Percentiles rank a stretch among this genome's conserved stretches.
phyloP scores from a whole-genome alignment of 2,888 invertebrate genomes.

The Ophion ventricosus region DNA sequence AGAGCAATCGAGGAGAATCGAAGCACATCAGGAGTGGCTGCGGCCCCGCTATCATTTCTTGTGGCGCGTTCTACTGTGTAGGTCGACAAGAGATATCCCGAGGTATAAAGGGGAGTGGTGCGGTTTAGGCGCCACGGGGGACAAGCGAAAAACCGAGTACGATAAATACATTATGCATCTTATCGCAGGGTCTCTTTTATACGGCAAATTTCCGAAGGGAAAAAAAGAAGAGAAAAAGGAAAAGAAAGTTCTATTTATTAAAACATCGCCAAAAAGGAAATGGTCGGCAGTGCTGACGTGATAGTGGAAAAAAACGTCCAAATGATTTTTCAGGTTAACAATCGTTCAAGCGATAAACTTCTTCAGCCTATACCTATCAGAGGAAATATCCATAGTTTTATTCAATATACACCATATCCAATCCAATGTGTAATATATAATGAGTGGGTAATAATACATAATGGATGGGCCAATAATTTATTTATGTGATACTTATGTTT shows the following conservation, averaged over 20 bases:
- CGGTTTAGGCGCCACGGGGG: conserved; percentile 7
- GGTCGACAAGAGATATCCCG: background rate
- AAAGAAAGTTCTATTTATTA: background rate
- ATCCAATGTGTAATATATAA: no score
- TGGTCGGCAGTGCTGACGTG: no score
- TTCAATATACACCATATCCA: no score
- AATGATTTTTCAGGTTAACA: background rate
- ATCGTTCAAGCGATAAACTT: background rate
- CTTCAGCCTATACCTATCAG: background rate
- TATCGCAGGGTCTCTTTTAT: conserved; percentile 12
- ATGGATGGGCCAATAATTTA: no score
- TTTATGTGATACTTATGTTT: no score
- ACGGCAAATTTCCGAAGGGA: conserved; percentile 6
- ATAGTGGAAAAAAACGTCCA: background rate
- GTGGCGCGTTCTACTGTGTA: background rate
- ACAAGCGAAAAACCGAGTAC: conserved; percentile 22
- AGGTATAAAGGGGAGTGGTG: background rate
- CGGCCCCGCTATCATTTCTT: background rate
- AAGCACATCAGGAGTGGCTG: background rate
- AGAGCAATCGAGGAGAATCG: background rate
- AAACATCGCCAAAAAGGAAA: background rate
- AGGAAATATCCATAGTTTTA: background rate
- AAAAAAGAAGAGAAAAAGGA: background rate
- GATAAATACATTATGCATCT: conserved; percentile 65
- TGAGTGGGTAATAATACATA: no score